Evolutionary conservation across 2,113 vertebrate species (phyloP), one percentile per base, ranked within the genome.

Genomic region (Pseudonaja textilis): DNA sequence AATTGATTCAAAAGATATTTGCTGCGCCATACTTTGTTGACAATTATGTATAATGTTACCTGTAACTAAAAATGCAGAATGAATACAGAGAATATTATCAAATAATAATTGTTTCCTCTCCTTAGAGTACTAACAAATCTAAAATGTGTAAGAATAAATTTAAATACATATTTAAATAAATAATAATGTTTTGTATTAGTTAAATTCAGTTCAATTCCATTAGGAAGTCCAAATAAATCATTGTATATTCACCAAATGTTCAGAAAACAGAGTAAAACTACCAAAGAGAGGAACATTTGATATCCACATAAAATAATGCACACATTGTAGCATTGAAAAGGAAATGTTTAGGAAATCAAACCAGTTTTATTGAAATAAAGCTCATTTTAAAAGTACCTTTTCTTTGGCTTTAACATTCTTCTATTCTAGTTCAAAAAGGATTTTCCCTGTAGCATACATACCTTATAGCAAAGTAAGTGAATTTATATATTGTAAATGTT

Each of bases 401-500:
- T 97, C 93, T 96, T 96, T 96, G 96, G 90, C 95, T 96, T 97
- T 94, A 94, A 87, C 93, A 20, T 96, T 97, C 96, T 96, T 52
- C 93, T 93, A 94, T 96, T 96, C 96, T 94, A 94, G 92, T 95
- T 95, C 97, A 97, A 97, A 96, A 97, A 96, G 93, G 93, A 96
- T 95, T 98, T 86, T 98, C 98, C 96, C 96, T 94, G 96, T 97
- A 97, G 97, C 96, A 96, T 96, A 97, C 95, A 95, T 98, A 97
- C 98, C 98, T 97, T 96, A 96, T 95, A 97, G 96, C 97, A 97
- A 95, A 96, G 97, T 97, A 97, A 97, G 96, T 97, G 95, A 96
- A 97, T 98, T 98, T 98, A 98, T 99, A 99, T 99, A 99, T 99
- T 98, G 98, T 98, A 98, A 98, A 98, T 98, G 98, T 97, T 97